Conservation (phyloP, 2,113 vertebrate species). For the Otus sunia region DNA sequence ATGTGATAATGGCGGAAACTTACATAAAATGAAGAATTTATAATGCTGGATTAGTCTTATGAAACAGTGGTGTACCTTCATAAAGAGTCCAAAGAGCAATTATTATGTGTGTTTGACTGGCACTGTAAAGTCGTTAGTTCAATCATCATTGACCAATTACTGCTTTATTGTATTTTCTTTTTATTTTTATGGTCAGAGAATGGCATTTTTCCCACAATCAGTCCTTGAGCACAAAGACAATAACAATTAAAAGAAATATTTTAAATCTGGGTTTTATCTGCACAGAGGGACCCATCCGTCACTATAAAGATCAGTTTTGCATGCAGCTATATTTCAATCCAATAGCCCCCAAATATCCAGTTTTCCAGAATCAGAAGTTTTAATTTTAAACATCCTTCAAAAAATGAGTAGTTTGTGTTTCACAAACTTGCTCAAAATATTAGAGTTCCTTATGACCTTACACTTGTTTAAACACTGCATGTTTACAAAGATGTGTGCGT, state of each 20-base stretch:
- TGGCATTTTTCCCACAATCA: constrained; percentile 76
- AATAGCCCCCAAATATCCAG: neutral
- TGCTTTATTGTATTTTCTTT: constrained; percentile 79
- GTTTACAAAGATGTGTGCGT: constrained; percentile 52
- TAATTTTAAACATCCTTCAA: neutral
- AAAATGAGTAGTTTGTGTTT: neutral
- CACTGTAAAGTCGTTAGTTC: constrained; percentile 71
- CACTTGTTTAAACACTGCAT: constrained; percentile 19
- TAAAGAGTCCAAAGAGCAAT: constrained; percentile 79
- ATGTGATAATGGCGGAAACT: constrained; percentile 30
- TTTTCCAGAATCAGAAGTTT: constrained; percentile 20
- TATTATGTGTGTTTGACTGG: constrained; percentile 63
- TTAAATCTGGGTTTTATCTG: constrained; percentile 69
- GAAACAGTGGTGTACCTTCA: constrained; percentile 66
- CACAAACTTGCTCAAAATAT: constrained; percentile 19
- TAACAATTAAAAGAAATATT: constrained; percentile 74
- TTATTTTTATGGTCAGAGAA: constrained; percentile 76
- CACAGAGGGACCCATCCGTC: constrained; percentile 37
- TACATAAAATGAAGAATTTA: constrained; percentile 68
- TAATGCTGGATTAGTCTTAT: constrained; percentile 67
- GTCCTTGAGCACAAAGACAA: constrained; percentile 73
- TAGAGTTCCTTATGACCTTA: constrained; percentile 45
- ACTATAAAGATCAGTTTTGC: constrained; percentile 61
- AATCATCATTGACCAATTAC: constrained; percentile 74
- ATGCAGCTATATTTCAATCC: constrained; percentile 29